phyloP scores from a whole-genome alignment of 2,888 invertebrate species.

The Frankliniella fusca region DNA sequence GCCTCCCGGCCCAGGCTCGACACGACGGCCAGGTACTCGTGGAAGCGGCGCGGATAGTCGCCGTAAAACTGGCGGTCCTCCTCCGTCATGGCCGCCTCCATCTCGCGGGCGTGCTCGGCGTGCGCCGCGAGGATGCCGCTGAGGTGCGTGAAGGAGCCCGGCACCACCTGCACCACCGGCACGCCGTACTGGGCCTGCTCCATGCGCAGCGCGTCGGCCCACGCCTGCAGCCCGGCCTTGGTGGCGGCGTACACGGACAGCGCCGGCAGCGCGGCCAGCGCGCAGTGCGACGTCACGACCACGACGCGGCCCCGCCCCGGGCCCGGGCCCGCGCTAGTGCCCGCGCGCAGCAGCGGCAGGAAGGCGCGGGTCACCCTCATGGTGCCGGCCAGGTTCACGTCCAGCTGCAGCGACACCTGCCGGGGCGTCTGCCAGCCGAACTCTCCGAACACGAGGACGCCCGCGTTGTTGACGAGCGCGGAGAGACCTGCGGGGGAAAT shows the following conservation, averaged over 20 bases:
- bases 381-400: constrained; percentile 80
- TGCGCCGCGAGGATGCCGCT: constrained; percentile 68
- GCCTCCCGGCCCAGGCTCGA: constrained; percentile 43
- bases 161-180: constrained; percentile 50
- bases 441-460: constrained; percentile 83
- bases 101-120: constrained; percentile 56
- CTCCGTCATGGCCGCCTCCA: constrained; percentile 59
- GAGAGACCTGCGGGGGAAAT: constrained; percentile 57
- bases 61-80: constrained; percentile 63
- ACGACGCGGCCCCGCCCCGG: neutral
- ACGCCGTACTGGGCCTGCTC: constrained; percentile 71
- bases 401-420: constrained; percentile 64
- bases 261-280: constrained; percentile 65
- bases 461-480: constrained; percentile 86
- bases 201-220: constrained; percentile 66
- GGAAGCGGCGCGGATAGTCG: constrained; percentile 61
- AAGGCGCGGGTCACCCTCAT: constrained; percentile 70
- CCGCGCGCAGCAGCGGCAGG: constrained; percentile 63
- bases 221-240: constrained; percentile 71
- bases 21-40: constrained; percentile 54
- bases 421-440: constrained; percentile 80
- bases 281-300: constrained; percentile 75
- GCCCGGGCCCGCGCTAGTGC: neutral
- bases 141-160: constrained; percentile 64
- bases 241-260: constrained; percentile 74